phyloP scores from a whole-genome alignment of 2,888 invertebrate genomes.

The Nemurella pictetii region DNA sequence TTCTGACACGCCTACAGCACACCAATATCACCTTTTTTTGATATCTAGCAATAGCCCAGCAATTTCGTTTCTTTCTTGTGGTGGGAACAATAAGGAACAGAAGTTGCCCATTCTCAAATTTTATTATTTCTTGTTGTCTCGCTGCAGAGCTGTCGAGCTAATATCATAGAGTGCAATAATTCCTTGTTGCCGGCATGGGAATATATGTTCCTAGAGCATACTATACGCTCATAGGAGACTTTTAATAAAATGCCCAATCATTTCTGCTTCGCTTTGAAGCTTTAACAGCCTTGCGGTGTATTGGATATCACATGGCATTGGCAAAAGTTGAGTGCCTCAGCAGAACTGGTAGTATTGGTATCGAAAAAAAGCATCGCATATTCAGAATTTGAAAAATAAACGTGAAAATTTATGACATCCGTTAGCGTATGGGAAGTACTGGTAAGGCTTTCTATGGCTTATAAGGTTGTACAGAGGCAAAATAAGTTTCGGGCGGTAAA shows the following conservation, averaged over 20 bases:
- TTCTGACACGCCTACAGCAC: neutral
- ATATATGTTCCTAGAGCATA: neutral
- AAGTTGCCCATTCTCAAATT: neutral
- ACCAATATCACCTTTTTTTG: neutral
- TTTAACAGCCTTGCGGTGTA: neutral
- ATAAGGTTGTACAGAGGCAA: neutral
- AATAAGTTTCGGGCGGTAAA: neutral
- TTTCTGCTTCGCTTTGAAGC: neutral
- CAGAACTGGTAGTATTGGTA: neutral
- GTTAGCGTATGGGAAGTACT: no score
- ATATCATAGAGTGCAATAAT: neutral
- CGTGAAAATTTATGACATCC: neutral
- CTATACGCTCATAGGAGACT: no score
- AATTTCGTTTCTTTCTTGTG: neutral
- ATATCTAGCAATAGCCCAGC: neutral
- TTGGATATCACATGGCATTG: neutral
- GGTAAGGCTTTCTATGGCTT: no score
- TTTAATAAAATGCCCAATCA: neutral
- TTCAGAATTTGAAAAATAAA: neutral
- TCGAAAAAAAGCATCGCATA: neutral
- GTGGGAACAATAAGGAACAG: neutral
- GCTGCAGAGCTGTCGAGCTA: neutral
- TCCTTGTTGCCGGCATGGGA: neutral
- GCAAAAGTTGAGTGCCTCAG: neutral
- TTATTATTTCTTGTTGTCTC: neutral